Evolutionary conservation across 2,888 invertebrate species (phyloP), one percentile per base, ranked within the genome.

Genomic region (Suillia variegata): DNA sequence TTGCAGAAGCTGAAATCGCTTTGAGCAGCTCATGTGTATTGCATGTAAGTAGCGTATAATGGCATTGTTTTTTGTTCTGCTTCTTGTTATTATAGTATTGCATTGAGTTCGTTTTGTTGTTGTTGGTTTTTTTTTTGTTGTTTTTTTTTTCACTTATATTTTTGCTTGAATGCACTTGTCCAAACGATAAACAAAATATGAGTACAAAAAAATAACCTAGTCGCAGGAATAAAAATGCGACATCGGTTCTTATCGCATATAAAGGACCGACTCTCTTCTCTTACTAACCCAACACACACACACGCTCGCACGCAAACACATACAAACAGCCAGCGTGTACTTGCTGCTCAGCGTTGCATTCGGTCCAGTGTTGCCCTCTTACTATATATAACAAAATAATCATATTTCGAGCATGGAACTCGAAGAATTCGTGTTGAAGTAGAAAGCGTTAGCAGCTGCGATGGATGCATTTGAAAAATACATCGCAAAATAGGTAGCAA

Each of bases 31-130:
- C n/a, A 8, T 38, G 38, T 38, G 38, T n/a, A 38, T 38, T 38
- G 38, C 38, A 38, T 38, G 38, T 38, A 38, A 38, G 38, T 38
- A 38, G 38, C 38, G 38, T 38, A 13, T n/a, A 38, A n/a, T 38
- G 38, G 4, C 26, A 26, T 38, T 38, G 38, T 38, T n/a, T n/a
- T n/a, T n/a, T n/a, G n/a, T n/a, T n/a, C n/a, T n/a, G n/a, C n/a
- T n/a, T n/a, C n/a, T n/a, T n/a, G n/a, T n/a, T n/a, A n/a, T n/a
- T n/a, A n/a, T n/a, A n/a, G n/a, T n/a, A n/a, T n/a, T n/a, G n/a
- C n/a, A n/a, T n/a, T n/a, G n/a, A n/a, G n/a, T n/a, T n/a, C n/a
- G n/a, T n/a, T n/a, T n/a, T n/a, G n/a, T n/a, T n/a, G n/a, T n/a
- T n/a, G n/a, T n/a, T n/a, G n/a, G n/a, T n/a, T n/a, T n/a, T n/a